These are phyloP conservation scores for Sciurus niger DNA, from an alignment of 2,113 vertebrate genomes.

Conservation along the genomic window DNA sequence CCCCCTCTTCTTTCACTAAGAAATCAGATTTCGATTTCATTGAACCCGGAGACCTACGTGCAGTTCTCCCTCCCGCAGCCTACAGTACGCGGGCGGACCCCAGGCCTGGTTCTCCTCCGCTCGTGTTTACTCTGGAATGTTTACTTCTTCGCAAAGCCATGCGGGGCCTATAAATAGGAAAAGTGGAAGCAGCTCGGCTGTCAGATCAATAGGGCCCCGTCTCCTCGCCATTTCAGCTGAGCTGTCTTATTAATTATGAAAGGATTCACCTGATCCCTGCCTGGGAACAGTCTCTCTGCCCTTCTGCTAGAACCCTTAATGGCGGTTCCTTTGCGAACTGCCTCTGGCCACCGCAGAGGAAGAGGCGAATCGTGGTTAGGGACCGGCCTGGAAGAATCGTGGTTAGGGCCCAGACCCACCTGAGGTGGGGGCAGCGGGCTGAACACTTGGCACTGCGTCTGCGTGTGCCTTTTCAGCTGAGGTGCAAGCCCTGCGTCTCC, in stretches of 20 bases:
- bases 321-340: slow-evolving; percentile 78
- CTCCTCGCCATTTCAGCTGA: slow-evolving; percentile 84
- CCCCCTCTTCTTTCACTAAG: neutral
- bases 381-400: neutral
- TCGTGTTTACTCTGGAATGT: slow-evolving; percentile 77
- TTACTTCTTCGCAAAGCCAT: slow-evolving; percentile 82
- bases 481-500: too few relatives aligned
- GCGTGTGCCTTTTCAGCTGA: neutral
- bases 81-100: neutral
- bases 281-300: slow-evolving; percentile 71
- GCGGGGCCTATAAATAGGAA: slow-evolving; percentile 87
- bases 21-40: slow-evolving; percentile 54
- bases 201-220: slow-evolving; percentile 87
- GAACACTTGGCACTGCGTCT: neutral
- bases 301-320: slow-evolving; percentile 81
- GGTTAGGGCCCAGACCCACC: neutral
- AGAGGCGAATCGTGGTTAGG: neutral
- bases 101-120: neutral
- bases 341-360: slow-evolving; percentile 54
- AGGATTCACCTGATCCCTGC: slow-evolving; percentile 82
- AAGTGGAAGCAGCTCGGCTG: slow-evolving; percentile 83
- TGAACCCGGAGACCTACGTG: neutral
- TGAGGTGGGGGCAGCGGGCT: neutral
- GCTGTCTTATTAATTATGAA: slow-evolving; percentile 91
- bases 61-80: neutral